Evolutionary conservation across 1,140 invertebrate genomes (phyloP), one percentile per base, ranked within the genome.

Genomic region (Hydropsyche tenuis): DNA sequence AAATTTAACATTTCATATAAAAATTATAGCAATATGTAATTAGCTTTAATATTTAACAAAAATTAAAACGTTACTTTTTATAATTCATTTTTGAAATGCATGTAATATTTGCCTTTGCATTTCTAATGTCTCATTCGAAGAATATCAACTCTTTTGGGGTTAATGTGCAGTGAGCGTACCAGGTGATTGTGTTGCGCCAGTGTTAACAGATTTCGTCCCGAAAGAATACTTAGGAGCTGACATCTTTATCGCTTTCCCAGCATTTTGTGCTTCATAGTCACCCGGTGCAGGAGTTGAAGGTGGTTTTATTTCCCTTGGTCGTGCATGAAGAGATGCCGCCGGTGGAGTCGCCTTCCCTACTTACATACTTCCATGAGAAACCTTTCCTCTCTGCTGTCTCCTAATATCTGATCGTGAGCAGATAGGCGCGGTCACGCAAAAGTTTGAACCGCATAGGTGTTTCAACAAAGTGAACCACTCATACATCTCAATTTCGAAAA

Each of bases 261-360:
- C 88, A 72, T 90, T 90, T 78, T 93, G 90, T 0, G 94, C 91
- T 85, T 93, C 88, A 85, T 97, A 90, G 84, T 94, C 88, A 69
- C 95, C 88, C 63, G 95, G 89, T 77, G 94, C 91, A 0, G 96
- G 96, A 16, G 94, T 95, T 6, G 89, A 85, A 76, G 93, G 93
- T 0, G 86, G 79, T 77, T 90, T 90, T 2, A 87, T 84, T 23
- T 93, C 90, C 79, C 92, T 92, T 60, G 89, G 91, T 7, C 93
- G 87, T 12, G 92, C 89, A 80, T 94, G 93, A 43, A 96, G 85
- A 1, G 93, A 93, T 11, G 89, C 85, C 0, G 93, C 89, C 9
- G 90, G 89, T 18, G 86, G 87, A 60, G 78, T 83, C 53, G 88
- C 85, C 78, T 89, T 87, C 20, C 89, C 89, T 89, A 70, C 68